Percentiles rank a stretch among this genome's conserved stretches.
These are phyloP conservation scores for Pocillopora grandis DNA, from an alignment of 92 coral and sea anemone genomes.

Conservation along the genomic window DNA sequence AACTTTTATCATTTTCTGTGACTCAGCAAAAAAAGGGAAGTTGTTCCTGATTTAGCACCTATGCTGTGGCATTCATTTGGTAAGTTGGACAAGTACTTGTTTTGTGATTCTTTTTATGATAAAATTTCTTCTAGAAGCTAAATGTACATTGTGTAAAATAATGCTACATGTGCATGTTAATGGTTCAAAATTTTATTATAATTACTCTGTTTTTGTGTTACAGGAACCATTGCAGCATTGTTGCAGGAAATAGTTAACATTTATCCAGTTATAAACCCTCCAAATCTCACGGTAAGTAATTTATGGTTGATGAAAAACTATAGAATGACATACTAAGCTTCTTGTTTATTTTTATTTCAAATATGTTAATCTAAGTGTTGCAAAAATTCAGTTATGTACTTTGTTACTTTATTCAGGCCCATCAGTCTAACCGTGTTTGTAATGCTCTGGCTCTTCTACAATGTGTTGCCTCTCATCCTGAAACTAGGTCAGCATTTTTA, in stretches of 20 bases:
- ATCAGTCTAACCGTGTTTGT: constrained; percentile 97
- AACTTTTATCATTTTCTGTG: not conserved
- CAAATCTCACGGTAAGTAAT: constrained; percentile 94
- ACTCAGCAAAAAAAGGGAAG: constrained; percentile 93
- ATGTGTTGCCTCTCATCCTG: constrained; percentile 99
- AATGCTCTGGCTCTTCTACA: constrained; percentile 97
- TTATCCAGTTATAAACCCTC: constrained; percentile 98
- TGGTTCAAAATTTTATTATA: not conserved
- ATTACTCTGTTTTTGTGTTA: not conserved
- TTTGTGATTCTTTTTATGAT: not conserved
- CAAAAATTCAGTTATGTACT: not conserved
- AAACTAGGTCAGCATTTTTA: constrained; percentile 93
- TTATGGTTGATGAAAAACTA: not conserved
- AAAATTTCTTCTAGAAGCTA: not conserved
- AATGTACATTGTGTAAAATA: not conserved
- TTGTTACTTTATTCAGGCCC: constrained; percentile 68
- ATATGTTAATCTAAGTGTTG: too few species aligned
- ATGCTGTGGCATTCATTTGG: constrained; percentile 99
- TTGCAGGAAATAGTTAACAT: constrained; percentile 98
- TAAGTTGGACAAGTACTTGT: constrained; percentile 28
- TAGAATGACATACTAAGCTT: not conserved
- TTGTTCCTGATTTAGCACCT: constrained; percentile 97
- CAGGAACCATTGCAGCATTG: constrained; percentile 97
- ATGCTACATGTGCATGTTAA: too few species aligned
- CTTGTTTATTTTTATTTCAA: not conserved